Base-by-base conservation (phyloP, 2,888 invertebrate genomes). In the Kuschelorhynchus macadamiae region DNA sequence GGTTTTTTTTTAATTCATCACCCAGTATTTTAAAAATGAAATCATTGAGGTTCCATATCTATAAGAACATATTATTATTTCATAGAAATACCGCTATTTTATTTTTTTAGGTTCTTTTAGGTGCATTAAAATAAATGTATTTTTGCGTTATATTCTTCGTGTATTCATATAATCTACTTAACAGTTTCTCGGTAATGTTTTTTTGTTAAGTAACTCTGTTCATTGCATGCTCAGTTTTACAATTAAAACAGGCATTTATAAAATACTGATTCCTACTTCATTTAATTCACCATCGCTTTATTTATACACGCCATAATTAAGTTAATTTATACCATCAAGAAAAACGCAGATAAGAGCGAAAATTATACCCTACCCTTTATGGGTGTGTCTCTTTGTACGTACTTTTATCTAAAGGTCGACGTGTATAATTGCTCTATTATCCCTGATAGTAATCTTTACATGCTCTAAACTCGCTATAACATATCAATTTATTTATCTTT, bases 361-460 rank as follows among this genome's bases (percentile, higher is more conserved):
- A 63, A 63, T 63, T 55, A 55, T 50, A 50, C 25, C 18, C 39
- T 33, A 21, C 14, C 39, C 30, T 41, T 12, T 21, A 20, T 63
- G 47, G 41, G 47, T 55, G 39, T 55, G 18, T 47, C 49, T 47
- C 47, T 30, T 60, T 60, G 20, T 49, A 16, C 53, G 30, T 9
- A 16, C 44, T 11, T 62, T 20, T 25, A 47, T 36, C 55, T 46
- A 53, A 63, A 63, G 63, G 63, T 41, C 47, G 63, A 63, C 63
- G 55, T 46, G 63, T 63, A 63, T 63, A 63, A 63, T 55, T 63
- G 62, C 62, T 62, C 62, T 33, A 62, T 62, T 62, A 63, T 42
- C 39, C 39, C n/a, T 11, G 63, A 55, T 63, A 47, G 25, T 3
- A 14, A 63, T 63, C 63, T 63, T 18, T 55, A 63, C 63, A 36